Evolutionary conservation across 2,113 vertebrate genomes (phyloP).

Genomic region (Turnix velox): DNA sequence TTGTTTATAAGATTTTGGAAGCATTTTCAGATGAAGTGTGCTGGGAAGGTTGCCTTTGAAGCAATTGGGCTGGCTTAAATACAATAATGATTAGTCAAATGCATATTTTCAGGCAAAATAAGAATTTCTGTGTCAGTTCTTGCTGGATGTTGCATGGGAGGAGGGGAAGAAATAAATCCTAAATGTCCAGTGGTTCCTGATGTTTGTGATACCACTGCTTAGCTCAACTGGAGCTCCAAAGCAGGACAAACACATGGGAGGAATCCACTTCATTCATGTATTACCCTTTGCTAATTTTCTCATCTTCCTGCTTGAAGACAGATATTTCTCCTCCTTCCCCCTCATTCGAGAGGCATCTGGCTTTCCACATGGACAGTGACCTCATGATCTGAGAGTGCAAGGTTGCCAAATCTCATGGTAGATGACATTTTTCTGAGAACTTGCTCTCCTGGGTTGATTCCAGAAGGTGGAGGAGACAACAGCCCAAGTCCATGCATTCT

Average conservation of each 20-base stretch:
- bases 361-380: not conserved
- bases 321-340: not conserved
- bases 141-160: not conserved
- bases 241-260: not conserved
- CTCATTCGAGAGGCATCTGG: not conserved
- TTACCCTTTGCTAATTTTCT: not conserved
- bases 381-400: not conserved
- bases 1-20: not conserved
- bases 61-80: not conserved
- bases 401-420: not conserved
- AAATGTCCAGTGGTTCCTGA: accelerated
- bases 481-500: not conserved
- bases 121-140: not conserved
- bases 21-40: not conserved
- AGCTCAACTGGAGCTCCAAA: not conserved
- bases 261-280: not conserved
- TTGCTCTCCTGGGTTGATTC: not conserved
- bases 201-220: not conserved
- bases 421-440: not conserved
- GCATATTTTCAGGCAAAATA: not conserved
- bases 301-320: accelerated
- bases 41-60: not conserved
- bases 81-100: not conserved
- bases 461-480: not conserved
- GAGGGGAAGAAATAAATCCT: not conserved